Conservation (phyloP, 2,888 invertebrate species). For the Amiota mariae region DNA sequence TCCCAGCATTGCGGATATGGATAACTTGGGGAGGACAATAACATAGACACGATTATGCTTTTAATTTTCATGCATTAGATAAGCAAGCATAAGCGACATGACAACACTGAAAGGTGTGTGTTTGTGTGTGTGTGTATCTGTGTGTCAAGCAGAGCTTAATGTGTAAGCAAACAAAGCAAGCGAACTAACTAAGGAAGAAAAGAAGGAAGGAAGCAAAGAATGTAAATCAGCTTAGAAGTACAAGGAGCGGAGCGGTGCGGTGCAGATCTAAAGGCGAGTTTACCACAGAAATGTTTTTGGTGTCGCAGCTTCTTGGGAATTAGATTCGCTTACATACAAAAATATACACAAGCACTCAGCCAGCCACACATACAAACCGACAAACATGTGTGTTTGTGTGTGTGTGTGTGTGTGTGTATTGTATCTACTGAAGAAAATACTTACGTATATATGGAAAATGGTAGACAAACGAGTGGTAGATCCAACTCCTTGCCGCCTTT, state of each 20-base stretch:
- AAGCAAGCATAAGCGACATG: constrained; percentile 10
- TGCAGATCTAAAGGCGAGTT: neutral
- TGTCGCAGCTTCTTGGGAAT: constrained; percentile 39
- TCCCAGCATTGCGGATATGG: constrained; percentile 34
- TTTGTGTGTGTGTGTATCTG: constrained; percentile 8
- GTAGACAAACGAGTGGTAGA: too few relatives aligned
- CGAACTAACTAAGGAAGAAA: too few relatives aligned
- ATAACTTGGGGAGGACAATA: too few relatives aligned
- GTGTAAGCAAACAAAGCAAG: constrained; percentile 46
- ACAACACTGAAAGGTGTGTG: neutral
- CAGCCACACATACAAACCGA: too few relatives aligned
- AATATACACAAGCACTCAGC: neutral
- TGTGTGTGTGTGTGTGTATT: neutral
- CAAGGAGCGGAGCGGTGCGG: neutral
- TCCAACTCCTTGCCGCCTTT: neutral
- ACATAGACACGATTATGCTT: constrained; percentile 60
- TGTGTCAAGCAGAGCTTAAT: constrained; percentile 52
- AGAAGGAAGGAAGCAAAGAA: too few relatives aligned
- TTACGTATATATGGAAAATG: neutral
- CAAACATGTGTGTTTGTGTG: neutral
- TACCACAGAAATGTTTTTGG: constrained; percentile 63
- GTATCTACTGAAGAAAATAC: neutral
- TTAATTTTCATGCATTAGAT: constrained; percentile 58
- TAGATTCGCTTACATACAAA: constrained; percentile 39
- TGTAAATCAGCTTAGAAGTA: neutral